Evolutionary conservation across 2,888 invertebrate species (phyloP).

Genomic region (Orchestes rusci): DNA sequence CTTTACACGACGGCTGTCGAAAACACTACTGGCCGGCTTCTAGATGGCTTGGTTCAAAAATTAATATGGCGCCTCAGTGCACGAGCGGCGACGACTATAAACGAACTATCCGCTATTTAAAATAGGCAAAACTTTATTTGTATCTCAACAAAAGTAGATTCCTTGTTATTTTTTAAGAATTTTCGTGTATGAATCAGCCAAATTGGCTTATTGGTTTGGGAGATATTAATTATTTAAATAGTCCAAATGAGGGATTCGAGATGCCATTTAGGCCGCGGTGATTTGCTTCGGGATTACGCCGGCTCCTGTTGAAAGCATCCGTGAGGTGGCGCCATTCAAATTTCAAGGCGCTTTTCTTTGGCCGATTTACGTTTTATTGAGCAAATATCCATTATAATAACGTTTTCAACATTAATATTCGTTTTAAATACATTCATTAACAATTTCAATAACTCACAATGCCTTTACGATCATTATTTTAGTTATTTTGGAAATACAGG

Average conservation of each 20-base stretch:
- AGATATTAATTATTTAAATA: conserved; percentile 40
- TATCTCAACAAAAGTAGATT: no score
- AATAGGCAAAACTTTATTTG: conserved; percentile 27
- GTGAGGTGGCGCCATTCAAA: conserved; percentile 35
- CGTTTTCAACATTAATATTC: no score
- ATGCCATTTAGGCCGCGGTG: conserved; percentile 45
- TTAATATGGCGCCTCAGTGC: conserved; percentile 72
- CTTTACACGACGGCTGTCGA: conserved; percentile 53
- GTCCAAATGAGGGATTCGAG: conserved; percentile 59
- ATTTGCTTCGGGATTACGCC: conserved; percentile 35
- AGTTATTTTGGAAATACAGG: no score
- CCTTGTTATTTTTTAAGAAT: no score
- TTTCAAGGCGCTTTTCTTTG: conserved; percentile 7
- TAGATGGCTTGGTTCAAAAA: conserved; percentile 69
- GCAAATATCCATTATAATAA: no score
- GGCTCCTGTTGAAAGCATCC: conserved; percentile 37
- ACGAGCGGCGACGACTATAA: conserved; percentile 45
- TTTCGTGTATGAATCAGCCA: conserved; percentile 9
- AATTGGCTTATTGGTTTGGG: conserved; percentile 11
- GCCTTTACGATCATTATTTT: no score
- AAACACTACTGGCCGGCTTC: conserved; percentile 64
- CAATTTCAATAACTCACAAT: no score
- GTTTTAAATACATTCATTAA: no score
- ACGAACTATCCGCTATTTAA: conserved; percentile 40
- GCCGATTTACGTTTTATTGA: no score